Evolutionary conservation across 2,888 invertebrate genomes (phyloP).

Genomic region (Sussaba pulchella): DNA sequence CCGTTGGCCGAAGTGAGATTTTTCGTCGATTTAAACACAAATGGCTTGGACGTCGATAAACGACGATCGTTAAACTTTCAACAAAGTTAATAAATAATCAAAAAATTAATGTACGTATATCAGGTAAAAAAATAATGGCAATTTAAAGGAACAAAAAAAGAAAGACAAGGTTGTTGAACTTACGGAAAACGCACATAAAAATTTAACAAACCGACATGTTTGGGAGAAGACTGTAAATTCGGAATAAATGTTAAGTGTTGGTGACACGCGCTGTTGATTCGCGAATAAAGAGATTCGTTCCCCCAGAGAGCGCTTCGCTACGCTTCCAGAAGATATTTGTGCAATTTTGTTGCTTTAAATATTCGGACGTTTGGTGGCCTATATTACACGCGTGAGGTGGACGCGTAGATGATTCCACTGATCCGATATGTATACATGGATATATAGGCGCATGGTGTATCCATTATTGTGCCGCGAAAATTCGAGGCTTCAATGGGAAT

Average conservation of each 20-base stretch:
- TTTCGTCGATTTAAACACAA: neutral
- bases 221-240: neutral
- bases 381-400: constrained; percentile 28
- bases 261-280: constrained; percentile 35
- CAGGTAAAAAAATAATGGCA: too few species aligned
- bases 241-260: too few species aligned
- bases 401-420: constrained; percentile 30
- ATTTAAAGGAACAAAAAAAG: too few species aligned
- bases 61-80: constrained; percentile 25
- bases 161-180: too few species aligned
- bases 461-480: neutral
- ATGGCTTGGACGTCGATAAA: constrained; percentile 9
- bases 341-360: constrained; percentile 52
- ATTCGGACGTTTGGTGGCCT: constrained; percentile 52
- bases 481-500: too few species aligned
- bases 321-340: neutral
- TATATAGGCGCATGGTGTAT: neutral
- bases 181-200: constrained; percentile 4
- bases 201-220: neutral
- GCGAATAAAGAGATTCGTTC: constrained; percentile 6
- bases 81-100: too few species aligned
- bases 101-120: too few species aligned
- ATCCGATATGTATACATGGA: neutral
- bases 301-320: constrained; percentile 9
- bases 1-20: too few species aligned